Base-by-base conservation (phyloP, 2,113 vertebrate genomes). In the Neolamprologus hecqui region DNA sequence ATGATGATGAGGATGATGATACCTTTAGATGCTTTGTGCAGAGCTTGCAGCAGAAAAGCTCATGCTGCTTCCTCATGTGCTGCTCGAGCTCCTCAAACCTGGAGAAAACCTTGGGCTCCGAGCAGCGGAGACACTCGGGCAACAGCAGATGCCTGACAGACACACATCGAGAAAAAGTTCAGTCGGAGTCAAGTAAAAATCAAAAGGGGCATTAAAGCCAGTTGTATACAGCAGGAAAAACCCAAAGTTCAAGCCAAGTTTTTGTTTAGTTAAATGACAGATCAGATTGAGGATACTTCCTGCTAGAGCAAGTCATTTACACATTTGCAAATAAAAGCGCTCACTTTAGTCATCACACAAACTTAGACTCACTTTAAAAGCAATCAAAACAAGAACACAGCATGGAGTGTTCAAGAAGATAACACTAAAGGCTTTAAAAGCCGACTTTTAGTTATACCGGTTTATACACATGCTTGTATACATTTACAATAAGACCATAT, bases 31-130 rank as follows among this genome's bases (percentile, higher is more conserved):
- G 98, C 83, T 98, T 98, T 40, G 97, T 94, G 88, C 99, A 99
- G 57, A 99, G 97, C 63, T 98, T 99, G 90, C 99, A 99, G 91
- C 97, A 98, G 95, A 99, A 99, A 49, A 99, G 97, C 79, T 99
- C 98, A 0, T 99, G 99, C 87, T 98, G 97, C 92, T 97, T 98
- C 90, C 98, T 97, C 98, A 99, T 99, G 92, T 99, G 99, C 68
- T 99, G 97, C n/a, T 99, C 98, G 89, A 99, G 95, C 85, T 99
- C 98, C 75, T 97, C 97, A 82, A 98, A 97, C 91, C 96, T 97
- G 84, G 95, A 96, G 87, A 99, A 99, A 0, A 98, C 95, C 21
- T 97, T 97, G 15, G 95, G 91, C 7, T 98, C 97, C 0, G 96
- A 94, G 91, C 99, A 99, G 60, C 94, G 86, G 1, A 96, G 94